Base-by-base conservation (phyloP, 2,888 invertebrate genomes). In the Apomyelois bistriatella region DNA sequence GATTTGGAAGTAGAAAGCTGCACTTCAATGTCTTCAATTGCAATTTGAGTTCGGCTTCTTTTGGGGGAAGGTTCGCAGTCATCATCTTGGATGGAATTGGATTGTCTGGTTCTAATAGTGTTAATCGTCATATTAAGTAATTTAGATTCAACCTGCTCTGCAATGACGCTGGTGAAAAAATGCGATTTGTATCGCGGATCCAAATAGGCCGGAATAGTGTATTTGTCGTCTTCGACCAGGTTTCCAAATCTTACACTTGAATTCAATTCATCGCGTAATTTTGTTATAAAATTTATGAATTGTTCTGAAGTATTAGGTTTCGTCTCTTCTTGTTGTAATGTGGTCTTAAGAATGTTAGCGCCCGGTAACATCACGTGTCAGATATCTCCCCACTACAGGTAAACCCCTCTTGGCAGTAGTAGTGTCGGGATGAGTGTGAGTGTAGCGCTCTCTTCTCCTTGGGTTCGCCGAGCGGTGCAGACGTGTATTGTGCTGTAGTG, bases 151-250 rank as follows among this genome's bases (percentile, higher is more conserved):
- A 36, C 36, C 57, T 60, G 58, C 56, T 60, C 59, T 55, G 59
- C 40, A 54, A 32, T 38, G 54, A 49, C 28, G 48, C 54, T 56
- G 55, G 55, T 52, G 49, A 59, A 57, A 41, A 41, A 41, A 41
- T 41, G 22, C 47, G 58, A 59, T 55, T 52, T 60, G 37, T 58
- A 58, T 53, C 56, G 59, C 53, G 58, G 58, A 60, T 58, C 58
- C 51, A 60, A 58, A 58, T 60, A 60, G 53, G 55, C 57, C 54
- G 59, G 54, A 50, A 35, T 52, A 50, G 53, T 54, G 51, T 54
- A 53, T 30, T 55, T 59, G 53, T 54, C 52, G 42, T 53, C 52
- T 55, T 56, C 47, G 53, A 51, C 47, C 48, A 58, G 55, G 37
- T 59, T 37, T 48, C 58, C 58, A 59, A 61, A 59, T 58, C 57